These are phyloP conservation scores for Gavia stellata DNA, from an alignment of 2,113 vertebrate species.

Conservation along the genomic window DNA sequence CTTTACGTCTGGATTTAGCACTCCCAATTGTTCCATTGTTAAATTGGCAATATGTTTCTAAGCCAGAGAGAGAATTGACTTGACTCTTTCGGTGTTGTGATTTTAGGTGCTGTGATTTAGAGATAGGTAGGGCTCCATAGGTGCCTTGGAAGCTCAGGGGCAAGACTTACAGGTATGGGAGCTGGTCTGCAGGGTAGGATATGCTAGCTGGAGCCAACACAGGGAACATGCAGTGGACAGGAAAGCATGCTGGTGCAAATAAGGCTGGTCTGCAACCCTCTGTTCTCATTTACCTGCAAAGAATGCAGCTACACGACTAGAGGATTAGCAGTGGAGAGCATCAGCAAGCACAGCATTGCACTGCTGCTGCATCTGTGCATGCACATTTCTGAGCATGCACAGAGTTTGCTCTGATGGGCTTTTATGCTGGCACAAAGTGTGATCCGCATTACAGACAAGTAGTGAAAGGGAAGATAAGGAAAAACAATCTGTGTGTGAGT, in stretches of 20 bases:
- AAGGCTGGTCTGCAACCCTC: no score
- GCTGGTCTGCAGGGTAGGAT: background rate
- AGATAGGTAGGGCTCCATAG: background rate
- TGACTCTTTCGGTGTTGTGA: background rate
- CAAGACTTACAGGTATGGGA: background rate
- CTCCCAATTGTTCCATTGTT: background rate
- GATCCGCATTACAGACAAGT: fast-evolving
- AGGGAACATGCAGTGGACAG: fast-evolving
- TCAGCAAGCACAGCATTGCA: fast-evolving
- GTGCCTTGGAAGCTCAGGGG: background rate
- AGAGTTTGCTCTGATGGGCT: background rate
- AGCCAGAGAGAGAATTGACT: background rate
- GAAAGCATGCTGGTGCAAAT: background rate
- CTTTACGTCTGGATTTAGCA: conserved; percentile 7
- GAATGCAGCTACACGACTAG: background rate
- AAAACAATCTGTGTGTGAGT: background rate
- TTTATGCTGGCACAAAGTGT: background rate
- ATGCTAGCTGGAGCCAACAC: background rate
- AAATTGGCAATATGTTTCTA: background rate
- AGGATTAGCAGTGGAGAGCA: background rate
- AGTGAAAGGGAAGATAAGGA: background rate
- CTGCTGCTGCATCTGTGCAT: background rate
- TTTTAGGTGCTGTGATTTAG: background rate
- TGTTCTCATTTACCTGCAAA: background rate
- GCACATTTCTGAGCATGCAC: background rate